Base-by-base conservation (phyloP, 2,113 vertebrate species). In the Silurus meridionalis region DNA sequence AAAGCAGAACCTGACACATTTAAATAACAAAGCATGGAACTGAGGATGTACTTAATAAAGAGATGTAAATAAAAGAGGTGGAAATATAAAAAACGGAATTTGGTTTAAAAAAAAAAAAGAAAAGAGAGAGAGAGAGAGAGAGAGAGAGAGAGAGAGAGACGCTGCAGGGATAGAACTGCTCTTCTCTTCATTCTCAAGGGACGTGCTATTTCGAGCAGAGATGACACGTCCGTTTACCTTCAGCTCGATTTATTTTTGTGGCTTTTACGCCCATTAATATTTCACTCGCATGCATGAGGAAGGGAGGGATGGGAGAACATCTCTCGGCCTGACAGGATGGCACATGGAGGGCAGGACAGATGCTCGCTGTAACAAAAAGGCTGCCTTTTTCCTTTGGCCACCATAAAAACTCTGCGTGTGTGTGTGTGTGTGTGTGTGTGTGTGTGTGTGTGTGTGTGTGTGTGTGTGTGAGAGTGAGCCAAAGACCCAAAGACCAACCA, bases 231-330 rank as follows among this genome's bases (percentile, higher is more conserved):
- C 85, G 63, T 82, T 87, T 60, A 66, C 8, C 50, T 88, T 55
- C 60, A 85, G 84, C 87, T 88, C 86, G 28, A 84, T 78, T 55
- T 78, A 55, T 55, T 78, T 37, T 55, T 79, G 8, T 81, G 75
- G 66, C 88, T 88, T 61, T 82, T 87, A 83, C 37, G 57, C 48
- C 46, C 80, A 89, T 93, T 46, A 91, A 93, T 91, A 92, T 92
- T 93, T 92, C 86, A 91, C 58, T 67, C 28, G 14, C 89, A 87
- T 92, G 79, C 72, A 87, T 90, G 91, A 93, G 83, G 3, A 48
- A 46, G 48, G 46, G 64, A 11, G 37, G 61, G 85, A 28, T 48
- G 81, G 83, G 88, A 82, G 69, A 82, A 48, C 48, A 77, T 55
- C 25, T 28, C 25, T 46, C 8, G 15, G 25, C 10, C 77, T 37